Base-by-base conservation (phyloP, 2,888 invertebrate species). In the Elaeidobius kamerunicus region DNA sequence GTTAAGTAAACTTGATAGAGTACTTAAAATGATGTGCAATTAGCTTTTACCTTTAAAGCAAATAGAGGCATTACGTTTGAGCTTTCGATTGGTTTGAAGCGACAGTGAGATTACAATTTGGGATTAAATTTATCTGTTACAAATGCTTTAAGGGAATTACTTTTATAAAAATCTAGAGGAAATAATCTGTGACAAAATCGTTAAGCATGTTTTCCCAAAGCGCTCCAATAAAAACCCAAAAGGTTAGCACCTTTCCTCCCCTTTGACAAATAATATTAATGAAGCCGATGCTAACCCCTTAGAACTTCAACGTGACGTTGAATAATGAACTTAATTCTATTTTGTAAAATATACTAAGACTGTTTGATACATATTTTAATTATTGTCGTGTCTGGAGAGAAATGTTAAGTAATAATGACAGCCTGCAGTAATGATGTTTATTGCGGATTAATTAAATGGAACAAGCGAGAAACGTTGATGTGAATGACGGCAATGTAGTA, bases 281-380 rank as follows among this genome's bases (percentile, higher is more conserved):
- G 55, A 50, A 50, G 45, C 41, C 18, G n/a, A 48, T 46, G 23
- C 17, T 7, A 16, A 12, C 53, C 42, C 43, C 30, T 42, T 48
- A 54, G 39, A 39, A 40, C 42, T 27, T 19, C 50, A 36, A 28
- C 55, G 51, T 55, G 55, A 55, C 55, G 39, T 55, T 55, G 51
- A 55, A 55, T 55, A 55, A 55, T 55, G 55, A 55, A 51, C 51
- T 55, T 50, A 55, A 55, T 55, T 51, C 36, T 45, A 41, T 55
- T 49, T 54, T 43, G 18, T 49, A 32, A 50, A 55, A 49, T 34
- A 49, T 45, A 41, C 47, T 28, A 32, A 38, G 35, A 28, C 19
- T 40, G 49, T 48, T 55, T 51, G 41, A 38, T 40, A 51, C 51
- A 55, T 27, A 46, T 55, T 55, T 55, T 55, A 55, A 55, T 55